Evolutionary conservation across 2,797 vertebrate species (phyloP).

Genomic region (Amniataba percoides): DNA sequence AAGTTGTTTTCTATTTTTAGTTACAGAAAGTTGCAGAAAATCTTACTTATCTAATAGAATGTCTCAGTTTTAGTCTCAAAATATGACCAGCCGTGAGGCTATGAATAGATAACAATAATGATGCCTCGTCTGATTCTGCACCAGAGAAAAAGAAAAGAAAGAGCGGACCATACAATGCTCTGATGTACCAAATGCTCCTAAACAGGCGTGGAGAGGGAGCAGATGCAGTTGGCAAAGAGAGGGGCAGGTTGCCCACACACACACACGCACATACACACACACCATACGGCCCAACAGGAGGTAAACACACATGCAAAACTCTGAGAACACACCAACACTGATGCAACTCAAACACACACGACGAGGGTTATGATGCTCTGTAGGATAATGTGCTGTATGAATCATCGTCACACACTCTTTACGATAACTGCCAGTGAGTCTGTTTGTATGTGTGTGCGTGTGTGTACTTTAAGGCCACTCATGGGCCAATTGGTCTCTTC

Average conservation of each 20-base stretch:
- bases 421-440: slow-evolving; percentile 4
- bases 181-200: slow-evolving; percentile 26
- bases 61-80: neutral
- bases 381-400: neutral
- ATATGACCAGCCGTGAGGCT: neutral
- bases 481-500: slow-evolving; percentile 12
- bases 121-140: slow-evolving; percentile 1
- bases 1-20: neutral
- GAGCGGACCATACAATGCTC: neutral
- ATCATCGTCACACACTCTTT: slow-evolving; percentile 11
- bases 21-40: neutral
- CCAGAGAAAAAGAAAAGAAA: slow-evolving; percentile 9
- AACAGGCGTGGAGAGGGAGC: slow-evolving; percentile 3
- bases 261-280: slow-evolving; percentile 21
- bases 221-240: slow-evolving; percentile 44
- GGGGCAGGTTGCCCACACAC: slow-evolving; percentile 26
- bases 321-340: slow-evolving; percentile 17
- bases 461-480: slow-evolving; percentile 7
- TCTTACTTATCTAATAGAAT: neutral
- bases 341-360: slow-evolving; percentile 2
- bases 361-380: slow-evolving; percentile 11
- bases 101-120: neutral
- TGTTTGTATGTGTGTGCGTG: neutral
- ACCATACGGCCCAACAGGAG: slow-evolving; percentile 44
- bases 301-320: slow-evolving; percentile 31